Conservation (phyloP, 1,140 invertebrate genomes). For the Neodiprion pinetum region DNA sequence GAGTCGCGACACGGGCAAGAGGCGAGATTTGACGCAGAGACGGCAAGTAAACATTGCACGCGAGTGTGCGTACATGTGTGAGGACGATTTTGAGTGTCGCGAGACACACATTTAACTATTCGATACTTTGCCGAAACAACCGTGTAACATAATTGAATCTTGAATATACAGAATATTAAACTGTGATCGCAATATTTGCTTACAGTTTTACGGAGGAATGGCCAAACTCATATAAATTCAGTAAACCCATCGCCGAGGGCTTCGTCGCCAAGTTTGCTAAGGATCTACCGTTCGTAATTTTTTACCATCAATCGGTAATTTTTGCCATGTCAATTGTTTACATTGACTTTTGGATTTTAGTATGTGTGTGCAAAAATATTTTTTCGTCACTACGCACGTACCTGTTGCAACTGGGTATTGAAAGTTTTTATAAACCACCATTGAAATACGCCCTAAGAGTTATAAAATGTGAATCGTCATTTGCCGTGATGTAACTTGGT, state of each 20-base stretch:
- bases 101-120: too few species aligned
- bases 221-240: constrained; percentile 66
- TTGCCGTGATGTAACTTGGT: not conserved
- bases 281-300: constrained; percentile 66
- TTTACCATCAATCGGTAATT: constrained; percentile 68
- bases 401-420: not conserved
- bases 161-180: constrained; percentile 46
- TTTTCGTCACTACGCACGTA: too few species aligned
- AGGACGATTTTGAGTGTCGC: too few species aligned
- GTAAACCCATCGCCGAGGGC: constrained; percentile 63
- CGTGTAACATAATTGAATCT: not conserved
- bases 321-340: not conserved
- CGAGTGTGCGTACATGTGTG: too few species aligned
- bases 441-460: too few species aligned
- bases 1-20: too few species aligned
- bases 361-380: too few species aligned
- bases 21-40: too few species aligned
- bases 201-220: constrained; percentile 55
- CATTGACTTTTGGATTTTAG: too few species aligned
- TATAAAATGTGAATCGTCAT: not conserved
- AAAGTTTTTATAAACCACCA: not conserved
- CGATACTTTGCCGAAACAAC: too few species aligned
- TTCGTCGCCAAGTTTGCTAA: constrained; percentile 51
- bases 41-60: too few species aligned
- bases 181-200: constrained; percentile 15